These are phyloP conservation scores for Myotis lucifugus DNA, from an alignment of 2,113 vertebrate genomes.

Conservation along the genomic window DNA sequence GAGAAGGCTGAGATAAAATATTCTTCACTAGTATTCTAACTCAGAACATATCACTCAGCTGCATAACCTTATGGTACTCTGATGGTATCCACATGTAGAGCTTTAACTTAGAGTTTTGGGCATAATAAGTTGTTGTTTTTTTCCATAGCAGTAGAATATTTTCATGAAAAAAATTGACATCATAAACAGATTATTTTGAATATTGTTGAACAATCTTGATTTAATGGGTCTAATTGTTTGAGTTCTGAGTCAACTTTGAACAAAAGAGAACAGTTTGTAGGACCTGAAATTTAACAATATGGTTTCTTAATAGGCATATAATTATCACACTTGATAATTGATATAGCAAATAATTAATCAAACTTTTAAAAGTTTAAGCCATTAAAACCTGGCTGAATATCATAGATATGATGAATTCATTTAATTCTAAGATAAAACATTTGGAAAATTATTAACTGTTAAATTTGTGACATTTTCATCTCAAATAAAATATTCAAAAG, in stretches of 20 bases:
- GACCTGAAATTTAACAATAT: constrained; percentile 15
- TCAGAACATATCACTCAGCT: not conserved
- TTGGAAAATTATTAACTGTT: constrained; percentile 2
- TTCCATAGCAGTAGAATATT: not conserved
- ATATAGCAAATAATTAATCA: not conserved
- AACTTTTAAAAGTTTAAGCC: not conserved
- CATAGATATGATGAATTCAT: not conserved
- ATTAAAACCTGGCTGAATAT: not conserved
- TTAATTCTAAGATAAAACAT: not conserved
- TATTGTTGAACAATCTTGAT: not conserved
- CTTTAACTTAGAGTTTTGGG: not conserved
- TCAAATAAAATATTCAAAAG: not conserved
- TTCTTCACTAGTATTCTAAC: not conserved
- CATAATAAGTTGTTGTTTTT: not conserved
- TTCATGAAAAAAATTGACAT: constrained; percentile 29
- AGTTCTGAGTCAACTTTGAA: not conserved
- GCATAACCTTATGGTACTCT: not conserved
- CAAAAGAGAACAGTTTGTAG: not conserved
- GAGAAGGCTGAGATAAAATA: not conserved
- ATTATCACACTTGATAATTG: not conserved
- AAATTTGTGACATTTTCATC: constrained; percentile 6
- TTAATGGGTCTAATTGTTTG: not conserved
- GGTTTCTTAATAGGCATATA: not conserved
- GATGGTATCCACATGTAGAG: not conserved
- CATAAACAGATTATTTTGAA: not conserved